These are phyloP conservation scores for Standfussiana lucernea DNA, from an alignment of 2,888 invertebrate species.

Conservation along the genomic window DNA sequence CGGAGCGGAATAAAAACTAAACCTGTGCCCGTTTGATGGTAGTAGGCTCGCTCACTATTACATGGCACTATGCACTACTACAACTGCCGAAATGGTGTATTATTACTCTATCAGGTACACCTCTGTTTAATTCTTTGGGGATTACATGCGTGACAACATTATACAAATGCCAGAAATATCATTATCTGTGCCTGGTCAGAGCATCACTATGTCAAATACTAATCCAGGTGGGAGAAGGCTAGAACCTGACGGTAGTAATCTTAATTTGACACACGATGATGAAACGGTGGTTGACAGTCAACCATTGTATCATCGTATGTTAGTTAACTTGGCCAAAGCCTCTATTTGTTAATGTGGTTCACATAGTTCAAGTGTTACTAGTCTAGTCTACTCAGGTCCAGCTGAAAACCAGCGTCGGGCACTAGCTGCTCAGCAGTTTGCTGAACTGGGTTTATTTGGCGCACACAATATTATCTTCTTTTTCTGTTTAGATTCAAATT, in stretches of 20 bases:
- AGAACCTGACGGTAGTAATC: background rate
- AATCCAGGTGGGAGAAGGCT: background rate
- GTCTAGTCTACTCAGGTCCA: too few relatives aligned
- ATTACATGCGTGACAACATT: background rate
- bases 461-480: too few relatives aligned
- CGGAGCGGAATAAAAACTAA: background rate
- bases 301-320: background rate
- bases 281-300: background rate
- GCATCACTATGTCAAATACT: slow-evolving; percentile 2
- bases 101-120: background rate
- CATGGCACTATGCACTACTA: too few relatives aligned
- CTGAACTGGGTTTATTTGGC: too few relatives aligned
- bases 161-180: background rate
- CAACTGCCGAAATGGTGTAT: background rate
- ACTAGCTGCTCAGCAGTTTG: too few relatives aligned
- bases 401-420: too few relatives aligned
- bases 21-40: background rate
- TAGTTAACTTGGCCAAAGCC: background rate
- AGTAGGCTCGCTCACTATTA: background rate
- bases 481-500: too few relatives aligned
- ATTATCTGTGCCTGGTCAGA: background rate
- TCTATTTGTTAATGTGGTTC: background rate
- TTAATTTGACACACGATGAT: background rate
- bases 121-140: background rate
- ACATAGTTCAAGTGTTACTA: background rate